Conservation (phyloP, 2,797 vertebrate genomes). For the Hydrocynus forskahlii region DNA sequence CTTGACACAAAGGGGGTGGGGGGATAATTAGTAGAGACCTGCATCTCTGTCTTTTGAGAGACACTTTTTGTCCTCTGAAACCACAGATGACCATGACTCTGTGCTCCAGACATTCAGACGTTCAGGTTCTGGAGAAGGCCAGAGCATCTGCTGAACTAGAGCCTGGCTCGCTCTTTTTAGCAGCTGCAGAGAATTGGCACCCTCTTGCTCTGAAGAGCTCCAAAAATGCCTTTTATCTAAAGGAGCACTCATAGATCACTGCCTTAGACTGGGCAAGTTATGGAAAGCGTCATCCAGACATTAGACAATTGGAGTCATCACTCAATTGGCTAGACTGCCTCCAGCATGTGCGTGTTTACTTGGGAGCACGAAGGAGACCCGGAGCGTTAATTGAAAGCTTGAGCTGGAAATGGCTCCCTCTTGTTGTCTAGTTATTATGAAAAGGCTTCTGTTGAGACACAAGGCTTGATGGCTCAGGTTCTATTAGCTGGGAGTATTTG, state of each 20-base stretch:
- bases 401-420: constrained; percentile 3
- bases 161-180: constrained; percentile 28
- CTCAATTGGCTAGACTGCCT: constrained; percentile 14
- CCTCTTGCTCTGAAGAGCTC: constrained; percentile 32
- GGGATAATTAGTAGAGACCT: constrained; percentile 22
- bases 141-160: constrained; percentile 35
- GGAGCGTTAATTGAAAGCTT: constrained; percentile 3
- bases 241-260: constrained; percentile 43
- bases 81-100: constrained; percentile 16
- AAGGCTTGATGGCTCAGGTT: not conserved
- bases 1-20: constrained; percentile 58
- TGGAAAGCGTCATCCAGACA: constrained; percentile 26
- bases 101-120: constrained; percentile 11
- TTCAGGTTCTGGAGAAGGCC: not conserved
- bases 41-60: constrained; percentile 3
- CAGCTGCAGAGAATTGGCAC: constrained; percentile 46
- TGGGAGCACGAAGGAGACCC: constrained; percentile 20
- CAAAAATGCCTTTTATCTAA: constrained; percentile 52
- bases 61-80: constrained; percentile 12
- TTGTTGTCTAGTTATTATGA: constrained; percentile 25
- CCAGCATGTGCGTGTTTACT: constrained; percentile 10
- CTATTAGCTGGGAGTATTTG: constrained; percentile 11
- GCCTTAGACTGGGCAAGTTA: constrained; percentile 20
- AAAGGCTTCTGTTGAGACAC: not conserved
- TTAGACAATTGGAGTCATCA: constrained; percentile 18